phyloP scores from a whole-genome alignment of 2,888 invertebrate species.

The Torymus aiolomorphi region DNA sequence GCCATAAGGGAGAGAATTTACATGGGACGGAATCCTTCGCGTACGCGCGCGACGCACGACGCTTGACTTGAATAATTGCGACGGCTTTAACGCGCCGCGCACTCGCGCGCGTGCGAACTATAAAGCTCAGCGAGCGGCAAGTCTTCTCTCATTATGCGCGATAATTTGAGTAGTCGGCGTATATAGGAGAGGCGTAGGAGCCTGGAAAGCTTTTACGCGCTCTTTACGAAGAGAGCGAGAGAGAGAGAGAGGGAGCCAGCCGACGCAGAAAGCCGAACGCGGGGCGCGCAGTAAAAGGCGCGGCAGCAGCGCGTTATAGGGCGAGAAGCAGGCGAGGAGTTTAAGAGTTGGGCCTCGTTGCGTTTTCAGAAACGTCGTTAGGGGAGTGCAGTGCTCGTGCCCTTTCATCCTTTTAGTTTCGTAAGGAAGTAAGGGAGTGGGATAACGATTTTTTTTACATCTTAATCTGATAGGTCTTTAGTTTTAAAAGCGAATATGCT shows the following conservation, averaged over 20 bases:
- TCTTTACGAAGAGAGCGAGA: background rate
- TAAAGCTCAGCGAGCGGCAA: conserved; percentile 21
- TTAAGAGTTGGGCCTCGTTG: conserved; percentile 5
- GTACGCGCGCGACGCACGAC: background rate
- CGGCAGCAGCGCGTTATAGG: too few species aligned
- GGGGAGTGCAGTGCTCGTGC: background rate
- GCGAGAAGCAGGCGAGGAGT: too few species aligned
- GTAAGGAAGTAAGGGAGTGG: too few species aligned
- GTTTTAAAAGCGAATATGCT: too few species aligned
- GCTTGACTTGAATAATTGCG: conserved; percentile 34
- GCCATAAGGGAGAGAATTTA: conserved; percentile 7
- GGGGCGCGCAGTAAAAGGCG: conserved; percentile 13
- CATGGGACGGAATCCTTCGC: background rate
- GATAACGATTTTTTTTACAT: background rate
- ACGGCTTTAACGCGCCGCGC: background rate
- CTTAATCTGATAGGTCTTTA: too few species aligned
- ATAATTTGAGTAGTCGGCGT: conserved; percentile 44
- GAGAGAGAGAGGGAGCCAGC: too few species aligned
- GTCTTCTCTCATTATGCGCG: conserved; percentile 34
- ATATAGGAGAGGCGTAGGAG: background rate
- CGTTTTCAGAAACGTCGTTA: conserved; percentile 7
- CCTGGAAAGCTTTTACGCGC: conserved; percentile 18
- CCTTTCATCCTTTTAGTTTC: background rate
- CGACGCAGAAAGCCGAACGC: conserved; percentile 24
- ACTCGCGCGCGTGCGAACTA: background rate